Percentiles rank a stretch among this genome's conserved stretches.
phyloP scores from a whole-genome alignment of 2,797 vertebrate genomes.

The Poeciliopsis turneri region DNA sequence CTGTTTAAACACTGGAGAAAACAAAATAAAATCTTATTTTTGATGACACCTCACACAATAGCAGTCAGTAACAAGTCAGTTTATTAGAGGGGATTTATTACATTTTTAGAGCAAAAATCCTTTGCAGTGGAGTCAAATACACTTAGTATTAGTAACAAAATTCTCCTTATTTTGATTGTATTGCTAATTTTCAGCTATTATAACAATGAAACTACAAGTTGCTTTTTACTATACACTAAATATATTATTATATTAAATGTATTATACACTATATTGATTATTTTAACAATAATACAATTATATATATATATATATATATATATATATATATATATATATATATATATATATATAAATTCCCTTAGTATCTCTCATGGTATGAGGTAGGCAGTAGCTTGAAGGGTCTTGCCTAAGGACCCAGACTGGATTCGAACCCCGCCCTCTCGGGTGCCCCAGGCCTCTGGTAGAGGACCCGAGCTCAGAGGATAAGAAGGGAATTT shows the following conservation, averaged over 20 bases:
- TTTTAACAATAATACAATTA: background rate
- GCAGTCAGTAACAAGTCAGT: background rate
- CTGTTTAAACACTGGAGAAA: background rate
- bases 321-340: too few relatives aligned
- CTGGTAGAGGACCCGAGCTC: too few relatives aligned
- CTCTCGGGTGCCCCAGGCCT: too few relatives aligned
- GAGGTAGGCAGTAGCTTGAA: too few relatives aligned
- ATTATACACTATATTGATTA: background rate
- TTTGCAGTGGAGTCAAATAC: background rate
- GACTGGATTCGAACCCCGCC: too few relatives aligned
- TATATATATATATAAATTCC: too few relatives aligned
- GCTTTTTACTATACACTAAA: background rate
- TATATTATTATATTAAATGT: background rate
- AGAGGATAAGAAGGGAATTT: too few relatives aligned
- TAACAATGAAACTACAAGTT: background rate
- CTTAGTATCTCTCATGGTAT: too few relatives aligned
- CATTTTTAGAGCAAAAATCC: background rate
- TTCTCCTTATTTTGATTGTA: background rate
- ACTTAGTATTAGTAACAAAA: background rate
- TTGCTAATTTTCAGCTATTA: background rate
- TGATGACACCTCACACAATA: background rate
- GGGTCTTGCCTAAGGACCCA: too few relatives aligned
- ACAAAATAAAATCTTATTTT: background rate
- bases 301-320: too few relatives aligned
- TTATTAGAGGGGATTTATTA: background rate